phyloP scores from a whole-genome alignment of 2,888 invertebrate species.

The Plebejus argus region DNA sequence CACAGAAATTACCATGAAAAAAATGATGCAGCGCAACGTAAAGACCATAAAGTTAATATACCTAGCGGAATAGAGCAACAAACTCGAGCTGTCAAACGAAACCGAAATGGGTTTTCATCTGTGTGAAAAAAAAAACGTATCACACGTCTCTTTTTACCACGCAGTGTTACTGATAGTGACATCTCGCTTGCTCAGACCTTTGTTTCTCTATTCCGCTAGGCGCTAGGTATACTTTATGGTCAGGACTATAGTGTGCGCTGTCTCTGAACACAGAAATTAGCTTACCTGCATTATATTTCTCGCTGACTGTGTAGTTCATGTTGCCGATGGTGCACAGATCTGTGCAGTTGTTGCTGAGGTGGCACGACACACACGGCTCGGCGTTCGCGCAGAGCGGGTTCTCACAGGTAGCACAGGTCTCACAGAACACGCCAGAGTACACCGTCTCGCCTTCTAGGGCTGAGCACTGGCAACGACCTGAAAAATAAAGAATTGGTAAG shows the following conservation, averaged over 20 bases:
- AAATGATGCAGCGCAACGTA: too few species aligned
- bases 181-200: too few species aligned
- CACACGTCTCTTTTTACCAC: too few species aligned
- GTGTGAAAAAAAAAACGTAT: too few species aligned
- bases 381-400: slow-evolving; percentile 75
- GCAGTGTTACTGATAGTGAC: too few species aligned
- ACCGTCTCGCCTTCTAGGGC: slow-evolving; percentile 51
- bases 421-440: slow-evolving; percentile 76
- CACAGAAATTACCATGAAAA: too few species aligned
- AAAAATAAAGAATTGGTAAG: not conserved
- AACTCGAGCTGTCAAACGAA: too few species aligned
- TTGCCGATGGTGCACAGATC: slow-evolving; percentile 58
- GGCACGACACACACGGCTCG: slow-evolving; percentile 70
- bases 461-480: slow-evolving; percentile 67
- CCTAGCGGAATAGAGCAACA: too few species aligned
- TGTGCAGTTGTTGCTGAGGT: slow-evolving; percentile 60
- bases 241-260: not conserved
- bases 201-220: too few species aligned
- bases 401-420: slow-evolving; percentile 72
- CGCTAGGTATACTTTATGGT: too few species aligned
- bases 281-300: slow-evolving; percentile 44
- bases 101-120: too few species aligned
- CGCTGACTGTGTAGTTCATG: slow-evolving; percentile 64
- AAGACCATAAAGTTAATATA: too few species aligned
- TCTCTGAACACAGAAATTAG: not conserved